Evolutionary conservation across 2,113 vertebrate species (phyloP), one percentile per base, ranked within the genome.

Genomic region (Rhipidura dahli): DNA sequence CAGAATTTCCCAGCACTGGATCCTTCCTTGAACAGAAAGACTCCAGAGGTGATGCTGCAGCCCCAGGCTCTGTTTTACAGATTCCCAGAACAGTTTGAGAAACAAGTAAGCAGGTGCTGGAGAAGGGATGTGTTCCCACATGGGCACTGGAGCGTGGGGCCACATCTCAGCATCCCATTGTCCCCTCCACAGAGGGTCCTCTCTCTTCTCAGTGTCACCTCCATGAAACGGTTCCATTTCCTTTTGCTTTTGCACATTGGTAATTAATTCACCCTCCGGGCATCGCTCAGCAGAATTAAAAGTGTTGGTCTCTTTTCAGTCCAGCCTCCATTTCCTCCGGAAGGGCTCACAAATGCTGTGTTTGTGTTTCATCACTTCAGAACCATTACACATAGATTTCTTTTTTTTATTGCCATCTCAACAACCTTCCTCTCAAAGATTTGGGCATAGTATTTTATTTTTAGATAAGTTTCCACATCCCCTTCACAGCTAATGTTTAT

Each of bases 261-360:
- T 93, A 78, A 87, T 93, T 86, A 81, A 87, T 93, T 86, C 88
- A 51, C 76, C 86, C 49, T 63, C 37, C 2, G 10, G 60, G 79
- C 71, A 40, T 71, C n/a, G 47, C 94, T 94, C 85, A 95, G 69
- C 71, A 68, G 87, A 96, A 97, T 96, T 96, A 96, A 96, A 97
- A 73, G 59, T 17, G 13, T 93, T 90, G 75, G 86, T 69, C 84
- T 92, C 88, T 96, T 96, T 93, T 90, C 82, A 60, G 40, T 49
- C 65, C 26, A 3, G 78, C 18, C 80, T 93, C 89, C 13, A 3
- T 89, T 81, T 81, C 88, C 79, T 90, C 53, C 28, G 2, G 35
- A 71, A 27, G 3, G 49, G 57, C 82, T 90, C 88, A 19, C 7
- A 2, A 80, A 45, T 1, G 3, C 61, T 4, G 9, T 44, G 63